Evolutionary conservation across 2,797 vertebrate genomes (phyloP).

Genomic region (Graptemys geographica): DNA sequence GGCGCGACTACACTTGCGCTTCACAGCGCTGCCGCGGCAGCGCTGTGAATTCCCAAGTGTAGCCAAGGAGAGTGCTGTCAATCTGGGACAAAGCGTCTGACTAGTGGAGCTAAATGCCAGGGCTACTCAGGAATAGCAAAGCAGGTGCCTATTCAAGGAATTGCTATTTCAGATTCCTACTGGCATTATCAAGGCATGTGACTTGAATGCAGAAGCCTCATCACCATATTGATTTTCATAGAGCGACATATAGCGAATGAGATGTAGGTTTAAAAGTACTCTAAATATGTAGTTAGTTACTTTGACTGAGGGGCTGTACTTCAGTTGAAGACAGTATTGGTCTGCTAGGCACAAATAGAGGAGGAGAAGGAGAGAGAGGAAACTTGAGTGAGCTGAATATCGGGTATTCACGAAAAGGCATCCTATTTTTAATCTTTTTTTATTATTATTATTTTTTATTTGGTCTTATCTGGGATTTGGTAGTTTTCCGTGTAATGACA

Average conservation of each 20-base stretch:
- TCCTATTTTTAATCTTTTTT: background rate
- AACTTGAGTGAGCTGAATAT: background rate
- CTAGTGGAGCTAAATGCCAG: background rate
- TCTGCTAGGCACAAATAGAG: background rate
- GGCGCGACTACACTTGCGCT: too few relatives aligned
- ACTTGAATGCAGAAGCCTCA: background rate
- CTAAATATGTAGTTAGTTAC: background rate
- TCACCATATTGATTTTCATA: background rate
- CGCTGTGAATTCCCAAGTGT: too few relatives aligned
- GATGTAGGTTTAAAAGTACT: constrained; percentile 24
- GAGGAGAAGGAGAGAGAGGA: background rate
- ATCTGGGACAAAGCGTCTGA: background rate
- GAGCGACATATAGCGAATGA: constrained; percentile 7
- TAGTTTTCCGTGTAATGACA: background rate
- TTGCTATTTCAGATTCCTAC: background rate
- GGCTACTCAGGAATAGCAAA: background rate
- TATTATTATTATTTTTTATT: fast-evolving
- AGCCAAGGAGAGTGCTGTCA: background rate
- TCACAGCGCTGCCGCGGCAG: too few relatives aligned
- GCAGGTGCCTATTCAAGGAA: background rate
- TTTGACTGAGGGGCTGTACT: background rate
- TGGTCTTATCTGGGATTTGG: background rate
- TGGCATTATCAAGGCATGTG: fast-evolving
- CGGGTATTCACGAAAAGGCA: background rate
- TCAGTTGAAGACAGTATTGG: fast-evolving